Conservation (phyloP, 2,888 invertebrate species). For the Lepidonotus clava region DNA sequence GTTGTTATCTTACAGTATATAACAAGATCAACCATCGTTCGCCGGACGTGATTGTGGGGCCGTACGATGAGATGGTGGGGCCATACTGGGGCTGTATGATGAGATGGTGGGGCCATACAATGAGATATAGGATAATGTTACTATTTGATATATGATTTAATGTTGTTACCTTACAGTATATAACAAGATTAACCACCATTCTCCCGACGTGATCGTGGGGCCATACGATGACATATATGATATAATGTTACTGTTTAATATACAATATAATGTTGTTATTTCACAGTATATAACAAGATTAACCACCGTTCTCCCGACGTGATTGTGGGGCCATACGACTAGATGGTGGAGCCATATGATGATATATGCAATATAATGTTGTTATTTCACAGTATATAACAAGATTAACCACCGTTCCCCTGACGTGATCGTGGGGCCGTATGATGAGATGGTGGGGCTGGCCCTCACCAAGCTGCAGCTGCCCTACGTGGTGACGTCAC, state of each 20-base stretch:
- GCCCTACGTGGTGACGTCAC: constrained; percentile 22
- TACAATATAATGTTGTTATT: no score
- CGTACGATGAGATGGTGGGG: constrained; percentile 23
- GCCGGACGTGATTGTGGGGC: constrained; percentile 3
- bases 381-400: constrained; percentile 15
- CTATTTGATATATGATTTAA: no score
- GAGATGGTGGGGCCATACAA: no score
- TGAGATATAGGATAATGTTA: no score
- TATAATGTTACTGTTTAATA: no score
- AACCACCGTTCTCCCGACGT: neutral
- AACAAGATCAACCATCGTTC: constrained; percentile 21
- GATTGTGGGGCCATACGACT: no score
- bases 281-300: constrained; percentile 31
- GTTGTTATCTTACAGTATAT: constrained; percentile 14
- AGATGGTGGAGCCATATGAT: no score
- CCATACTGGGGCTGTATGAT: no score
- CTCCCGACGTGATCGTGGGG: neutral
- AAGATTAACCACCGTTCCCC: constrained; percentile 9
- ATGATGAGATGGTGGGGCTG: constrained; percentile 28
- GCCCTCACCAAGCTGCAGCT: constrained; percentile 32
- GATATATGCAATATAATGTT: no score
- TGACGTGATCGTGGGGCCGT: constrained; percentile 4
- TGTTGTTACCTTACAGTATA: constrained; percentile 5
- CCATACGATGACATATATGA: constrained; percentile 17
- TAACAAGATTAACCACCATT: constrained; percentile 16